Conservation (phyloP, 1,140 invertebrate genomes). For the Tetragnatha versicolor region DNA sequence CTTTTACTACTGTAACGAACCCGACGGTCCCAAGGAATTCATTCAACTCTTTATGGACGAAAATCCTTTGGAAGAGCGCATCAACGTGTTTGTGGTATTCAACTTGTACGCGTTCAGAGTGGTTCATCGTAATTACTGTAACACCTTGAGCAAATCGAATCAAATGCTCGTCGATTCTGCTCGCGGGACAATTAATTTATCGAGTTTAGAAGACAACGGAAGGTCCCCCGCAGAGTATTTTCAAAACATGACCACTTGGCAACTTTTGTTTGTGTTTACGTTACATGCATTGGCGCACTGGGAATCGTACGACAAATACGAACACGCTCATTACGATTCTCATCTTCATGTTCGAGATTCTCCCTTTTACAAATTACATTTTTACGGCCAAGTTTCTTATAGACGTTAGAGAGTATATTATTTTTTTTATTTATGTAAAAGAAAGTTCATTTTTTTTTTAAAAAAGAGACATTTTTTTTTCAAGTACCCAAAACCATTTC, state of each 20-base stretch:
- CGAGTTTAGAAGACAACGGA: neutral
- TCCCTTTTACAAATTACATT: constrained; percentile 2
- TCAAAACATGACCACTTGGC: neutral
- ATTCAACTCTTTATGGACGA: neutral
- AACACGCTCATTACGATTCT: constrained; percentile 19
- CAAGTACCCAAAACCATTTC: no score
- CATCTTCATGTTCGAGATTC: constrained; percentile 5
- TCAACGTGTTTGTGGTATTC: neutral
- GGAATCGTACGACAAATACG: constrained; percentile 18
- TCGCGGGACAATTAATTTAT: constrained; percentile 25
- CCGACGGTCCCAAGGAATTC: constrained; percentile 9
- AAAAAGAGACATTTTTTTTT: no score
- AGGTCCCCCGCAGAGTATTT: neutral
- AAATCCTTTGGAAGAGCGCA: neutral
- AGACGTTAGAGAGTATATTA: no score
- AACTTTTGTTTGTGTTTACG: neutral
- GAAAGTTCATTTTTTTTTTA: no score
- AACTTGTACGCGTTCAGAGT: constrained; percentile 6
- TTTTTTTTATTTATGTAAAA: no score
- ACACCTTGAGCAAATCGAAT: neutral
- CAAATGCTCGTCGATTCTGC: constrained; percentile 2
- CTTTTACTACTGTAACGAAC: constrained; percentile 16
- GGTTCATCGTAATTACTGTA: neutral
- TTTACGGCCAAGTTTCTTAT: constrained; percentile 5
- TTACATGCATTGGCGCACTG: constrained; percentile 20